phyloP scores from a whole-genome alignment of 1,140 invertebrate genomes.

The Drosophila tsacasi region DNA sequence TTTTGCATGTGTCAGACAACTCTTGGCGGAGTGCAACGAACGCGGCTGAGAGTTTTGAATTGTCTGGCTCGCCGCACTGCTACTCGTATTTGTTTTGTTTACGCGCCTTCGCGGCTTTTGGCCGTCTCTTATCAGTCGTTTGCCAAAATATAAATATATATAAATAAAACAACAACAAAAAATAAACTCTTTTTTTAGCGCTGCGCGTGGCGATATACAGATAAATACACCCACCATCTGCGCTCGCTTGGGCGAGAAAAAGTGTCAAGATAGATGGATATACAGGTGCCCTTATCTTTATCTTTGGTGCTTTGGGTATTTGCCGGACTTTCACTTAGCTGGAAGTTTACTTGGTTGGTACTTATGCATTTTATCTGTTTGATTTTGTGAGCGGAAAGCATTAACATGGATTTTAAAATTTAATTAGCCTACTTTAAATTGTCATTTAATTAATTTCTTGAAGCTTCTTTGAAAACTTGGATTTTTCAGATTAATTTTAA shows the following conservation, averaged over 20 bases:
- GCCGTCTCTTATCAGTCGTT: slow-evolving; percentile 69
- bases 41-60: slow-evolving; percentile 33
- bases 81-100: slow-evolving; percentile 73
- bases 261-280: slow-evolving; percentile 25
- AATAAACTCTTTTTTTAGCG: slow-evolving; percentile 16
- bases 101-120: slow-evolving; percentile 54
- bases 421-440: too few species aligned
- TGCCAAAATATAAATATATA: slow-evolving; percentile 48
- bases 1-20: slow-evolving; percentile 52
- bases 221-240: slow-evolving; percentile 30
- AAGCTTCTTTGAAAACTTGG: neutral
- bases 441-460: too few species aligned
- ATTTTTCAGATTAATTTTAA: neutral
- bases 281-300: slow-evolving; percentile 10
- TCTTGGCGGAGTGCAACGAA: slow-evolving; percentile 69
- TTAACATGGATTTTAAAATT: neutral
- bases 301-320: neutral
- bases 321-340: slow-evolving; percentile 23
- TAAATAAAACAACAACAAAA: slow-evolving; percentile 17
- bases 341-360: neutral
- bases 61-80: neutral
- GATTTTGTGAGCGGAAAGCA: neutral
- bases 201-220: slow-evolving; percentile 22
- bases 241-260: neutral
- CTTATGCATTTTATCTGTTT: neutral